Base-by-base conservation (phyloP, 2,797 vertebrate genomes). In the Micropoecilia bifurca region DNA sequence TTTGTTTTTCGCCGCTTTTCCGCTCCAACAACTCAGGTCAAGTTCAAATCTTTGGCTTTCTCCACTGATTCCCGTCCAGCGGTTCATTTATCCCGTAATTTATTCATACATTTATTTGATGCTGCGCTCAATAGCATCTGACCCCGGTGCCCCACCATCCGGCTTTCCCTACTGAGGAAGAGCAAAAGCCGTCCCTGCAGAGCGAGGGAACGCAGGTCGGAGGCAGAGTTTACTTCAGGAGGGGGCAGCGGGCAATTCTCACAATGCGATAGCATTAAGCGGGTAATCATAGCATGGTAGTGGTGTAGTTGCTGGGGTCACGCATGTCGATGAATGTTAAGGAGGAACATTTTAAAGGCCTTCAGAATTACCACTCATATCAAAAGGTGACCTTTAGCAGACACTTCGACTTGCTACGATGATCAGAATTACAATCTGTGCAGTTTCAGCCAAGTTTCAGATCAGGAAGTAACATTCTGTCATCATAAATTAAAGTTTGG, bases 31-130 rank as follows among this genome's bases (percentile, higher is more conserved):
- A 66, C 79, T 81, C 66, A 55, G 85, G 74, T 85, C 79, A 85
- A 91, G 89, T 91, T 87, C 80, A 90, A 84, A 87, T 91, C 82
- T 84, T 83, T 75, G 74, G 59, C 88, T 85, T 89, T 87, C 88
- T 93, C 91, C 75, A 81, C 87, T 88, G 87, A 89, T 85, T 93
- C 87, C 82, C 80, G 71, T 89, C 76, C 83, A 89, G 83, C 87
- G 78, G 79, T 83, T 93, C 89, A 93, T 91, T 92, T 87, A 88
- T 90, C 36, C 46, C 81, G 87, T 89, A 90, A 92, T 91, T 90
- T 93, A 93, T 94, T 92, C 93, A 90, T 91, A 92, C 89, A 85
- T 92, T 88, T 93, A 87, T 95, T 92, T 94, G 90, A 95, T 91
- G 90, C 90, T 84, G 88, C 89, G 83, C 90, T 94, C 91, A 93